Conservation (phyloP, 2,113 vertebrate species). For the Myiozetetes cayanensis region DNA sequence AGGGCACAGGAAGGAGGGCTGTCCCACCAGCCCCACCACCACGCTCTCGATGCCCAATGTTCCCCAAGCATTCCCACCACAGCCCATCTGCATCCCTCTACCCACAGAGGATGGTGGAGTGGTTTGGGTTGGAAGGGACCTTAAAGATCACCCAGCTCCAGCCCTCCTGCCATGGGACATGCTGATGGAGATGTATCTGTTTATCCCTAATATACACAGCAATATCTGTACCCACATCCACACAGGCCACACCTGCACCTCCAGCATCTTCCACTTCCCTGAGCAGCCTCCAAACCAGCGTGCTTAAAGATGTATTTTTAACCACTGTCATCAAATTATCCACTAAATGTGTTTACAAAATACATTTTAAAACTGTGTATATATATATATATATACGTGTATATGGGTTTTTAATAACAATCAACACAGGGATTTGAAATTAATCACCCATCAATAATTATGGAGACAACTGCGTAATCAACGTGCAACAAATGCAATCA, state of each 20-base stretch:
- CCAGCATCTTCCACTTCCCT: not conserved
- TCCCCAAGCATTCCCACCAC: not conserved
- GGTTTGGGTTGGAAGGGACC: not conserved
- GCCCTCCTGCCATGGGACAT: not conserved
- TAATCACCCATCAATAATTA: not conserved
- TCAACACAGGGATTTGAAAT: not conserved
- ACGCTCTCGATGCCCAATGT: accelerated
- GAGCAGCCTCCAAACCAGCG: not conserved
- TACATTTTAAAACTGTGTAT: not conserved
- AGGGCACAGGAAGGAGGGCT: accelerated
- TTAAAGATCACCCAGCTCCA: accelerated
- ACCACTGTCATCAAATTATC: not conserved
- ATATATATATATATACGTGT: not conserved
- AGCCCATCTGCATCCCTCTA: not conserved
- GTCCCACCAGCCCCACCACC: not conserved
- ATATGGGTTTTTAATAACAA: accelerated
- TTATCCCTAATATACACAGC: not conserved
- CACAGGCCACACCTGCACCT: not conserved
- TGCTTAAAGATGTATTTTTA: not conserved
- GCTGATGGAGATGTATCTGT: accelerated
- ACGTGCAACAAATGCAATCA: not conserved
- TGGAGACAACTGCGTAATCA: not conserved
- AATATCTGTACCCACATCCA: not conserved
- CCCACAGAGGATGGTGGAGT: not conserved
- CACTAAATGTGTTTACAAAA: too few species aligned